Conservation (phyloP, 2,113 vertebrate species). For the Fregata magnificens region DNA sequence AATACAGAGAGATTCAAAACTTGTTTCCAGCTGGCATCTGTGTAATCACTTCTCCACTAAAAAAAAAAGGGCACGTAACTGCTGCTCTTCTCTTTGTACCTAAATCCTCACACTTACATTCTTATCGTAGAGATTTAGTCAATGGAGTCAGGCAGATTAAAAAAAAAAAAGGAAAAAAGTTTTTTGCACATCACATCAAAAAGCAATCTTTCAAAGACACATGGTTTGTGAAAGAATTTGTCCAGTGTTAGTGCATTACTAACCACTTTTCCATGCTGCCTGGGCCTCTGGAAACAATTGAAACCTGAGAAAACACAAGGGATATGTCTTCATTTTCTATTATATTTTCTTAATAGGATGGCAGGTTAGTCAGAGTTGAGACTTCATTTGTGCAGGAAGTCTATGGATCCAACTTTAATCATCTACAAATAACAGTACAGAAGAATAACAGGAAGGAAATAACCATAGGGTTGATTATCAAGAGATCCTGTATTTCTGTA, state of each 20-base stretch:
- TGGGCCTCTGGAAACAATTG: constrained; percentile 37
- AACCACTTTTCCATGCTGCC: constrained; percentile 38
- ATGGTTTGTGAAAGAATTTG: background rate
- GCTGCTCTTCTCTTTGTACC: background rate
- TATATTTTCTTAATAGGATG: constrained; percentile 33
- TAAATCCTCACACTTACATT: background rate
- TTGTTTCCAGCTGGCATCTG: background rate
- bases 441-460: constrained; percentile 31
- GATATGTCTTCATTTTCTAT: constrained; percentile 38
- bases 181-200: constrained; percentile 8
- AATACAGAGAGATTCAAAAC: background rate
- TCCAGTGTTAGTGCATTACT: background rate
- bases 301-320: constrained; percentile 40
- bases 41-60: background rate
- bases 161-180: background rate
- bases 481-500: background rate
- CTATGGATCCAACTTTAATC: constrained; percentile 16
- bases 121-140: background rate
- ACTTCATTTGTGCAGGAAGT: constrained; percentile 34
- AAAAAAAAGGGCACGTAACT: background rate
- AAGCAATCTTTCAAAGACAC: background rate
- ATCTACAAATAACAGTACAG: background rate
- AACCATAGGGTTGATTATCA: background rate
- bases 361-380: constrained; percentile 43
- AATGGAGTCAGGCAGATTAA: background rate